A percentile compares a stretch with the other conserved stretches of the same genome.
Evolutionary conservation across 2,797 vertebrate genomes (phyloP).

Genomic region (Sebastes vulpes): DNA sequence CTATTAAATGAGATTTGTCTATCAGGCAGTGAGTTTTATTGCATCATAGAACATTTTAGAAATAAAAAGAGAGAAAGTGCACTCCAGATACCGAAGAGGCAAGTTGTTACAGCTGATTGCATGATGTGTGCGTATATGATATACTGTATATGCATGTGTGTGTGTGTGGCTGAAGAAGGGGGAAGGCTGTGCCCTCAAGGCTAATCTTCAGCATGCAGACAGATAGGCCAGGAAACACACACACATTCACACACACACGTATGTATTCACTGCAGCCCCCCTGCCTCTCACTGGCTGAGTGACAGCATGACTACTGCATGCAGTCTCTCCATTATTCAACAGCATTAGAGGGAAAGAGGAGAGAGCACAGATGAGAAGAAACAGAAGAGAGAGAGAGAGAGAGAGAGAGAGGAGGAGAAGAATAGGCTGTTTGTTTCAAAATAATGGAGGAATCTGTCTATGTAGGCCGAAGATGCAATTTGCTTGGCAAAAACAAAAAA

Average conservation of each 20-base stretch:
- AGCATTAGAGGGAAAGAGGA: constrained; percentile 70
- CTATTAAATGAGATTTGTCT: constrained; percentile 37
- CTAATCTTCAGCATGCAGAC: constrained; percentile 69
- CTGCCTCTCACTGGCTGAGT: constrained; percentile 73
- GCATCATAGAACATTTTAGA: constrained; percentile 40
- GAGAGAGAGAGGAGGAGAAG: constrained; percentile 36
- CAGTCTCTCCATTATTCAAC: constrained; percentile 83
- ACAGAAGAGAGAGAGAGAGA: constrained; percentile 32
- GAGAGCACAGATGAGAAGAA: constrained; percentile 64
- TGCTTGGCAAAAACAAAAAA: constrained; percentile 12
- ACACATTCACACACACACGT: constrained; percentile 44
- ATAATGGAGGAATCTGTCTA: constrained; percentile 55
- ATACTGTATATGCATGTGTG: neutral
- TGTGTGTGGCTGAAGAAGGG: constrained; percentile 13
- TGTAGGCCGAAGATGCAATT: constrained; percentile 51
- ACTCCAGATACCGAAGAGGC: neutral
- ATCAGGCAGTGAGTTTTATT: constrained; percentile 12
- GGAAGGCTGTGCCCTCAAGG: constrained; percentile 50
- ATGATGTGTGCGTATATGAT: constrained; percentile 22
- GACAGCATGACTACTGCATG: constrained; percentile 81
- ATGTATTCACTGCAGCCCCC: constrained; percentile 71
- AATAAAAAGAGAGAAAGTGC: constrained; percentile 15
- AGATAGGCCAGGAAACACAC: constrained; percentile 25
- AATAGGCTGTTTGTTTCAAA: constrained; percentile 62
- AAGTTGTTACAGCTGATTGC: constrained; percentile 62